Conservation (phyloP, 2,797 vertebrate genomes). For the Cossypha polioptera region DNA sequence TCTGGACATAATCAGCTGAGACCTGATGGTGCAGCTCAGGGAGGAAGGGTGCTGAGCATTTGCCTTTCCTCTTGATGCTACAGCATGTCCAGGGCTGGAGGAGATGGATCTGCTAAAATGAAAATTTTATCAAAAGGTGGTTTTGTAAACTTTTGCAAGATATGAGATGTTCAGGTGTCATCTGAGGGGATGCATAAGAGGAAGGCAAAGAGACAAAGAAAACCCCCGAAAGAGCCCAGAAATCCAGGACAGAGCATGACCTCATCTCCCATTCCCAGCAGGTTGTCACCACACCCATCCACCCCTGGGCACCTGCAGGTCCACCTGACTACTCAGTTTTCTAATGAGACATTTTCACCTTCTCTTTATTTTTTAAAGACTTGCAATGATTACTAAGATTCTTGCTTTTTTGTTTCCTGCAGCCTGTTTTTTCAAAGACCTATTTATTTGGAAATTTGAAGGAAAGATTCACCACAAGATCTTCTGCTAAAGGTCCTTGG, state of each 20-base stretch:
- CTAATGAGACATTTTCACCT: fast-evolving
- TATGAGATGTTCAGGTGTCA: neutral
- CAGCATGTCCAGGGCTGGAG: fast-evolving
- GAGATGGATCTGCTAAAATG: neutral
- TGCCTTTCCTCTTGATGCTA: neutral
- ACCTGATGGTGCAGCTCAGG: neutral
- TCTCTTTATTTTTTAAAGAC: neutral
- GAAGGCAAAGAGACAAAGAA: neutral
- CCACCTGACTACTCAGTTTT: neutral
- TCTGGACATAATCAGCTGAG: neutral
- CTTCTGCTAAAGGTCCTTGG: neutral
- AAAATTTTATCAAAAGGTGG: neutral
- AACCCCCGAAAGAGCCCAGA: fast-evolving
- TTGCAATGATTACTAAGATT: neutral
- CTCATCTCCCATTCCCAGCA: neutral
- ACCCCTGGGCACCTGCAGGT: fast-evolving
- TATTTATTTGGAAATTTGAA: neutral
- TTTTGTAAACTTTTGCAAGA: neutral
- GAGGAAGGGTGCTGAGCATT: neutral
- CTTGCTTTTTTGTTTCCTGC: neutral
- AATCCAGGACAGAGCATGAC: neutral
- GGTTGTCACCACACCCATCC: neutral
- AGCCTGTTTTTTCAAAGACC: neutral
- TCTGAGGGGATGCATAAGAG: neutral
- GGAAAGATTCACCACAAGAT: neutral